A percentile compares a stretch with the other conserved stretches of the same genome.
These are phyloP conservation scores for Myotis vivesi DNA, from an alignment of 2,797 vertebrate genomes.

Conservation along the genomic window DNA sequence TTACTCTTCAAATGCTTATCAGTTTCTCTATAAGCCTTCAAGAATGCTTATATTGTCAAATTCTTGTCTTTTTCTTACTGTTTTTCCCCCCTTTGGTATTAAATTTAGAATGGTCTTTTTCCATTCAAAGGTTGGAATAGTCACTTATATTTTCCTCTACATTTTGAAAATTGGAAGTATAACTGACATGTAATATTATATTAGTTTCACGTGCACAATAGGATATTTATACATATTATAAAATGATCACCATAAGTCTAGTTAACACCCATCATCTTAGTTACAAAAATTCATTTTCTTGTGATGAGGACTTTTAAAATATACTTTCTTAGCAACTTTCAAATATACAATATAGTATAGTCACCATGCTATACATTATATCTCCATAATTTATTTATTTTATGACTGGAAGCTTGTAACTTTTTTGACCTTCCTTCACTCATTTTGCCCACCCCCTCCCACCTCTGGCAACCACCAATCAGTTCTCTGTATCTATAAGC, in stretches of 20 bases:
- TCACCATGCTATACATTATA: not conserved
- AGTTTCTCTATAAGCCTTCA: not conserved
- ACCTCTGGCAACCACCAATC: not conserved
- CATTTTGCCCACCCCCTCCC: not conserved
- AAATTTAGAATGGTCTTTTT: not conserved
- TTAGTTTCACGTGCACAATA: not conserved
- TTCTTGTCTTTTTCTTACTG: not conserved
- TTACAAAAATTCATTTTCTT: not conserved
- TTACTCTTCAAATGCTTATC: not conserved
- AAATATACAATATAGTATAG: not conserved
- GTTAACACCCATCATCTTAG: not conserved
- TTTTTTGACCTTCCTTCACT: not conserved
- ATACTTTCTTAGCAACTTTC: not conserved
- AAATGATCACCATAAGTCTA: not conserved
- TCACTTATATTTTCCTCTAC: not conserved
- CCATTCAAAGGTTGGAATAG: not conserved
- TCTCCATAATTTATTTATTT: not conserved
- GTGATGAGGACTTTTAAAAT: not conserved
- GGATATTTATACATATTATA: not conserved
- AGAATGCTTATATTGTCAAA: not conserved
- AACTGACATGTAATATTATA: not conserved
- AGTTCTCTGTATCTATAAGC: not conserved
- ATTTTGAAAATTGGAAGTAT: not conserved
- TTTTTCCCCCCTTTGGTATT: not conserved
- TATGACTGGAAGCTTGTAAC: not conserved